Evolutionary conservation across 2,797 vertebrate species (phyloP), one percentile per base, ranked within the genome.

Genomic region (Falco naumanni): DNA sequence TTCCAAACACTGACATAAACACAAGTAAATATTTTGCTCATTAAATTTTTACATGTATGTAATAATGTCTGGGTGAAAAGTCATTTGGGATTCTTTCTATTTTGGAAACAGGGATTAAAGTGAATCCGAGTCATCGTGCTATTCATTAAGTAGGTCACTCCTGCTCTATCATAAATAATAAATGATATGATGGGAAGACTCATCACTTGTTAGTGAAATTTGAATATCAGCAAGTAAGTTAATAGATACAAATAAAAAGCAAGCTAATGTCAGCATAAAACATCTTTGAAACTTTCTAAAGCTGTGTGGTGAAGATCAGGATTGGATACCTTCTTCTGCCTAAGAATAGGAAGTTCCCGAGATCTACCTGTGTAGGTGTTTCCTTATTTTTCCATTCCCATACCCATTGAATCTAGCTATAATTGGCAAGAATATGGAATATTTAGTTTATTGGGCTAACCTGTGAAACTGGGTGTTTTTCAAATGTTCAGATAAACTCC

Each of bases 81-180:
- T 70, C 50, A 39, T 43, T 83, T 60, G 61, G 66, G 82, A 87
- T 80, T 74, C 22, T 78, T 89, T 88, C 68, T 92, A 20, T 75
- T 92, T 95, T 51, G 50, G 37, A 89, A 94, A 85, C 21, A 25
- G 48, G 21, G 66, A 70, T 80, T 93, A 77, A 87, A 90, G 78
- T 88, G 18, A 78, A 80, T 95, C 47, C 3, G 3, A 81, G 33
- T 59, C 53, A 54, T 88, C 47, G 86, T 88, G 19, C 63, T 86
- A 10, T 93, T 95, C 76, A 88, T 91, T 85, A 86, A 74, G n/a
- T 85, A 88, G 24, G 50, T 95, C 76, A n/a, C 72, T 93, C 2
- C 2, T 75, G 22, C 69, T 94, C 65, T 28, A 21, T 71, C 65
- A 75, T 77, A 89, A 93, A 92, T 95, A 91, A 81, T 88, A 89